Evolutionary conservation across 2,113 vertebrate genomes (phyloP).

Genomic region (Archilochus colubris): DNA sequence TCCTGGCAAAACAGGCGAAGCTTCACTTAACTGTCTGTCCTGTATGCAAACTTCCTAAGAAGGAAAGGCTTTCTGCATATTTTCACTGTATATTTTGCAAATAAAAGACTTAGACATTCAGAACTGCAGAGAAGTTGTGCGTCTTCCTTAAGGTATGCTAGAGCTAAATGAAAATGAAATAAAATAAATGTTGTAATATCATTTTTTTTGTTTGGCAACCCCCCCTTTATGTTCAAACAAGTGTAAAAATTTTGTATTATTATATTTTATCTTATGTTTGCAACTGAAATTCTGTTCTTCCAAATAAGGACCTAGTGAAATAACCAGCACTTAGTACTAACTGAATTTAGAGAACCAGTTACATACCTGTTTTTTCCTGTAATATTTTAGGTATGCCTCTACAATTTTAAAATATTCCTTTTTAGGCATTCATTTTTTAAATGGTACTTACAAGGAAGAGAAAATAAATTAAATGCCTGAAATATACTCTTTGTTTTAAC

Average conservation of each 20-base stretch:
- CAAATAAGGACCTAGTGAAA: background rate
- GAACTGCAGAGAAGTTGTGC: background rate
- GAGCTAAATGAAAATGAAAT: background rate
- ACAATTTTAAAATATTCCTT: background rate
- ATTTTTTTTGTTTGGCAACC: background rate
- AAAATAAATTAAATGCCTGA: background rate
- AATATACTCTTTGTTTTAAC: background rate
- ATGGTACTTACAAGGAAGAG: background rate
- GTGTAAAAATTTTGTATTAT: background rate
- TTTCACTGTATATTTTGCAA: background rate
- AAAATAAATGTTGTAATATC: background rate
- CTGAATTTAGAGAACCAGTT: background rate
- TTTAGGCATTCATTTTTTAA: background rate
- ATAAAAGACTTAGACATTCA: background rate
- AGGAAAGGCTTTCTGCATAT: background rate
- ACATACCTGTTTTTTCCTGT: background rate
- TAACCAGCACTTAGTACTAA: background rate
- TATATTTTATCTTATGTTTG: background rate
- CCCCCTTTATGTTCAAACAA: rapidly evolving
- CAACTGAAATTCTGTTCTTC: background rate
- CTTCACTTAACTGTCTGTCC: background rate
- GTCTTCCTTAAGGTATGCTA: background rate
- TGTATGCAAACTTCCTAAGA: background rate
- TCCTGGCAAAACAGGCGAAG: background rate
- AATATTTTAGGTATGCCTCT: background rate